Evolutionary conservation across 2,797 vertebrate species (phyloP).

Genomic region (Rhynchonycteris naso): DNA sequence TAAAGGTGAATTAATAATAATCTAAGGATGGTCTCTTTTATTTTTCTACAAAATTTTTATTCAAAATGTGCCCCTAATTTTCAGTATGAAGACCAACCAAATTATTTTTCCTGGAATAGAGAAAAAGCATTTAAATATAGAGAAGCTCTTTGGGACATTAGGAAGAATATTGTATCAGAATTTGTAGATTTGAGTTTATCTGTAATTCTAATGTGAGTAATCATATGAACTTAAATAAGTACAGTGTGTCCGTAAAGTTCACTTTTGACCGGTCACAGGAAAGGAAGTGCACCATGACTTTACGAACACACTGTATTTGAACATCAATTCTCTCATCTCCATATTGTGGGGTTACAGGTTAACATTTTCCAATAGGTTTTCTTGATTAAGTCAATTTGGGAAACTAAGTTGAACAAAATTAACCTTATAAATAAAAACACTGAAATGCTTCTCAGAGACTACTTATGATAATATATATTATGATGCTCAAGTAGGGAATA

Average conservation of each 20-base stretch:
- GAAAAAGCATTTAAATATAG: neutral
- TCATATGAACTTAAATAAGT: neutral
- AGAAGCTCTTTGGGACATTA: neutral
- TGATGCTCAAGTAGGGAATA: neutral
- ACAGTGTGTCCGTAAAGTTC: too few species aligned
- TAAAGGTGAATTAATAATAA: slow-evolving; percentile 11
- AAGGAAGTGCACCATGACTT: too few species aligned
- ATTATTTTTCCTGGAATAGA: neutral
- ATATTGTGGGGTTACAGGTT: neutral
- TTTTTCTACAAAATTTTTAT: neutral
- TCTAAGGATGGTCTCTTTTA: neutral
- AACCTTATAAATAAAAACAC: neutral
- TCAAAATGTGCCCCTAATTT: neutral
- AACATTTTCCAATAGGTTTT: neutral
- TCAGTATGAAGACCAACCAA: neutral
- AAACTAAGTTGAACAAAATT: neutral
- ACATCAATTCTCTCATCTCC: neutral
- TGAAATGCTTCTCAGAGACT: neutral
- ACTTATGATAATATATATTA: neutral
- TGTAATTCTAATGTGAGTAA: neutral
- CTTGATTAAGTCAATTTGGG: neutral
- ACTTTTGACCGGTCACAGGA: too few species aligned
- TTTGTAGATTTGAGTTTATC: neutral
- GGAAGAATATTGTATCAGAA: neutral
- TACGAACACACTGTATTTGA: too few species aligned